phyloP scores from a whole-genome alignment of 1,140 invertebrate species.

The Drosophila kikkawai region DNA sequence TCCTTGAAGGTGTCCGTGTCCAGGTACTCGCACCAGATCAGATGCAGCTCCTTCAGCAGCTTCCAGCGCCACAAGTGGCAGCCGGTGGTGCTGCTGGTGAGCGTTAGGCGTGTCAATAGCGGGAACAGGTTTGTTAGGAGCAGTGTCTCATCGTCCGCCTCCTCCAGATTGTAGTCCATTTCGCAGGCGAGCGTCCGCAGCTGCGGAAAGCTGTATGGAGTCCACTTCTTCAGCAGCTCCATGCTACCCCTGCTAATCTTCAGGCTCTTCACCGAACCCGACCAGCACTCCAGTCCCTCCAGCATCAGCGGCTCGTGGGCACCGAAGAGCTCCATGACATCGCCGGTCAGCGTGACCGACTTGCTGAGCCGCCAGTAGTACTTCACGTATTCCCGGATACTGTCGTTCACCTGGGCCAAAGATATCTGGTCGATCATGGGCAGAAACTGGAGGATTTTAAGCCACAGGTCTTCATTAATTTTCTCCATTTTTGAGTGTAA shows the following conservation, averaged over 20 bases:
- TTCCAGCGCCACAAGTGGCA: slow-evolving; percentile 40
- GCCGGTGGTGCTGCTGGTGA: slow-evolving; percentile 48
- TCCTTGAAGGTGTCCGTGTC: slow-evolving; percentile 35
- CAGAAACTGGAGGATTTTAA: slow-evolving; percentile 39
- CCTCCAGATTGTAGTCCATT: slow-evolving; percentile 16
- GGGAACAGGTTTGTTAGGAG: slow-evolving; percentile 54
- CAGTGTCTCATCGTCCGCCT: slow-evolving; percentile 37
- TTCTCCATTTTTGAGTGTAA: slow-evolving; percentile 1
- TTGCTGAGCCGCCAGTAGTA: slow-evolving; percentile 36
- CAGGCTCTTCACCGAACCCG: slow-evolving; percentile 35
- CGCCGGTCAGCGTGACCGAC: not conserved
- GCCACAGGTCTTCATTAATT: slow-evolving; percentile 47
- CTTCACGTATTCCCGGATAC: slow-evolving; percentile 10
- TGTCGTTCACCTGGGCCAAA: slow-evolving; percentile 5
- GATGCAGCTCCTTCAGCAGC: slow-evolving; percentile 47
- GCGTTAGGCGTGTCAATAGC: slow-evolving; percentile 20
- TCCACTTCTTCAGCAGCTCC: slow-evolving; percentile 22
- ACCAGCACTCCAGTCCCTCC: slow-evolving; percentile 24
- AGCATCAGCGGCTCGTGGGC: slow-evolving; percentile 16
- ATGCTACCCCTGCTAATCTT: not conserved
- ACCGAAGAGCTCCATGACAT: slow-evolving; percentile 14
- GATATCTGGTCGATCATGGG: slow-evolving; percentile 43
- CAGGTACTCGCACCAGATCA: slow-evolving; percentile 57
- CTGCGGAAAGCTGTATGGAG: slow-evolving; percentile 32
- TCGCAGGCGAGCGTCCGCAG: slow-evolving; percentile 24